phyloP scores from a whole-genome alignment of 2,888 invertebrate genomes.

The Ceramica pisi region DNA sequence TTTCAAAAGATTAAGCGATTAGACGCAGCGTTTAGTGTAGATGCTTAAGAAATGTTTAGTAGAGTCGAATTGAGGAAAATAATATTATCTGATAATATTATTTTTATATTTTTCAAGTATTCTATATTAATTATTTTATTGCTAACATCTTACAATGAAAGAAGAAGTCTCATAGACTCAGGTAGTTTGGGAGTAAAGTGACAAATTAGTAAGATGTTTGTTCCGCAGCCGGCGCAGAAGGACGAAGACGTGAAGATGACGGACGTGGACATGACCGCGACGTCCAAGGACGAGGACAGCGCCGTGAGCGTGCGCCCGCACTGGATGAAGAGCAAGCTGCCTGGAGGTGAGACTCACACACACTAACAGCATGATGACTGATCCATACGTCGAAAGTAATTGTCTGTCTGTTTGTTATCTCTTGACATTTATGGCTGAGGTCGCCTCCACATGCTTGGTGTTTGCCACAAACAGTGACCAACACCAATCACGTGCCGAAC shows the following conservation, averaged over 20 bases:
- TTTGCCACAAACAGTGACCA: no score
- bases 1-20: not conserved
- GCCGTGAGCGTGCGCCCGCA: slow-evolving; percentile 58
- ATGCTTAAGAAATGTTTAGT: not conserved
- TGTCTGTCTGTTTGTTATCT: no score
- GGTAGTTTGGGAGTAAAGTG: not conserved
- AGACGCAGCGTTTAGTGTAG: slow-evolving; percentile 3
- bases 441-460: no score
- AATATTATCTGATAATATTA: not conserved
- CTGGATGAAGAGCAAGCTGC: slow-evolving; percentile 84
- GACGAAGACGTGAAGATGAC: slow-evolving; percentile 44
- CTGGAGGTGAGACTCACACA: slow-evolving; percentile 74
- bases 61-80: not conserved
- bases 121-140: no score
- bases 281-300: slow-evolving; percentile 33
- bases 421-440: no score
- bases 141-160: not conserved
- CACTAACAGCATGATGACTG: no score
- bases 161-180: not conserved
- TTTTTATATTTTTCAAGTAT: no score
- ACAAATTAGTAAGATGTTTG: not conserved
- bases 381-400: no score
- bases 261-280: slow-evolving; percentile 19
- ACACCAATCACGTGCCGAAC: no score
- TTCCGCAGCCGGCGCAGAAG: not conserved